Percentiles rank a stretch among this genome's conserved stretches.
Evolutionary conservation across 2,797 vertebrate genomes (phyloP).

Genomic region (Molossus molossus): DNA sequence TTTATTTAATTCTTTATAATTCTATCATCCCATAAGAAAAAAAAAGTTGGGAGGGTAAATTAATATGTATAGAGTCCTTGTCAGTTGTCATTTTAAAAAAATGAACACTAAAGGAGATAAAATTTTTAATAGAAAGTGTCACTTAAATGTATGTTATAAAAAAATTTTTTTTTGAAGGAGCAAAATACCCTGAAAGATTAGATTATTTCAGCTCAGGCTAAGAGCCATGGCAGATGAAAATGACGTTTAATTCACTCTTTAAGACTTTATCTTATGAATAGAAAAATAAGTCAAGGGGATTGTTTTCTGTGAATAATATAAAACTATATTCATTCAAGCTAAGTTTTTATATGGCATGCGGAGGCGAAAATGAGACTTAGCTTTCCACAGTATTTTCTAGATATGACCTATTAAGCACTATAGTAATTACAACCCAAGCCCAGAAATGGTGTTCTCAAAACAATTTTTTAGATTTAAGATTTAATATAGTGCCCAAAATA

Average conservation of each 20-base stretch:
- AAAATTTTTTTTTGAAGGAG: neutral
- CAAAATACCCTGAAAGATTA: neutral
- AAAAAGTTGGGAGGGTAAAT: neutral
- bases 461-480: neutral
- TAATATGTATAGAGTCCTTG: neutral
- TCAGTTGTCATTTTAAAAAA: slow-evolving; percentile 5
- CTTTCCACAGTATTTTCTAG: neutral
- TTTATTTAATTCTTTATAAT: neutral
- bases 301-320: neutral
- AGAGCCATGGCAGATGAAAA: neutral
- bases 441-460: neutral
- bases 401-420: neutral
- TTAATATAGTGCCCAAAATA: neutral
- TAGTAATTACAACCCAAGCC: neutral
- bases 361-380: neutral
- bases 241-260: neutral
- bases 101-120: neutral
- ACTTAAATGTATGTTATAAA: neutral
- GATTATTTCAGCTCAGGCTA: slow-evolving; percentile 8
- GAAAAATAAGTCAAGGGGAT: neutral
- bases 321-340: neutral
- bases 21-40: neutral
- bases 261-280: neutral
- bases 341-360: neutral
- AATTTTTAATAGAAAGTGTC: neutral